phyloP scores from a whole-genome alignment of 1,140 invertebrate genomes.

The Hylaeus volcanicus region DNA sequence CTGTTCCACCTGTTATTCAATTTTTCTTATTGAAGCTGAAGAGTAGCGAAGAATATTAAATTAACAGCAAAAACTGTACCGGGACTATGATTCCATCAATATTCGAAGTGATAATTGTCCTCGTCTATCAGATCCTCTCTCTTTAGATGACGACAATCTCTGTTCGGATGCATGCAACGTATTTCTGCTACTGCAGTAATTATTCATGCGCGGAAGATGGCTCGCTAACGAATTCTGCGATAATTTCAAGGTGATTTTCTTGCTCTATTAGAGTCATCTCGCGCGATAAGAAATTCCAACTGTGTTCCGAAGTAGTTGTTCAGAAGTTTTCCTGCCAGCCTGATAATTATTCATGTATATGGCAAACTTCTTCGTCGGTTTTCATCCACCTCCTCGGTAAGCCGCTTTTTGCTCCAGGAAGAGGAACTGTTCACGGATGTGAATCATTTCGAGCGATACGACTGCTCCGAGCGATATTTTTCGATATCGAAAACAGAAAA shows the following conservation, averaged over 20 bases:
- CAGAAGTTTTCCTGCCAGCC: background rate
- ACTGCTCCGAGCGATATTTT: too few species aligned
- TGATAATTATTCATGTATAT: background rate
- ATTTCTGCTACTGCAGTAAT: background rate
- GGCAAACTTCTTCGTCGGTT: background rate
- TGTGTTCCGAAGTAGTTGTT: background rate
- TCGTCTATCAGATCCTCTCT: background rate
- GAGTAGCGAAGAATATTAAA: too few species aligned
- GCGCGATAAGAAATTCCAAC: background rate
- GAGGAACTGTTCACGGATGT: too few species aligned
- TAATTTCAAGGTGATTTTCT: background rate
- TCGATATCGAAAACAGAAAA: too few species aligned
- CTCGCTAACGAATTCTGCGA: background rate
- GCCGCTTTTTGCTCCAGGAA: background rate
- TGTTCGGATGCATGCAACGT: background rate
- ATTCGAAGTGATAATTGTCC: background rate
- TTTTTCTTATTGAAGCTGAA: too few species aligned
- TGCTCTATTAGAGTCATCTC: background rate
- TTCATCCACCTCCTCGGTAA: too few species aligned
- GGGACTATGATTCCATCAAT: background rate
- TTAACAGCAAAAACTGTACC: too few species aligned
- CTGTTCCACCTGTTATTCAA: too few species aligned
- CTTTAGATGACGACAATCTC: background rate
- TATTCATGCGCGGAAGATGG: background rate
- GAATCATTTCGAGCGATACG: too few species aligned